Conservation (phyloP, 1,140 invertebrate species). For the Forficula auricularia region DNA sequence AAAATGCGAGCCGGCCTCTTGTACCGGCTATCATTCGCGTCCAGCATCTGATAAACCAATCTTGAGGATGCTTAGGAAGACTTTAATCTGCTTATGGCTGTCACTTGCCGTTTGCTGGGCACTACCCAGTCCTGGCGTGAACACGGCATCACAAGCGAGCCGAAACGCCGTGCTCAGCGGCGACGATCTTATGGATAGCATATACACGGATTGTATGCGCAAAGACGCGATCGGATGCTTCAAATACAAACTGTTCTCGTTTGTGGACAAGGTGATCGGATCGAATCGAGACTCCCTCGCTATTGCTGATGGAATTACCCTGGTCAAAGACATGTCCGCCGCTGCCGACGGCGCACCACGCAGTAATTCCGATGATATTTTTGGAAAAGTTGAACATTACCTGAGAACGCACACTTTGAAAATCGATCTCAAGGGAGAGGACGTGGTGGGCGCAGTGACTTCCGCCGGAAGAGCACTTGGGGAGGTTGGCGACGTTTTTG, state of each 20-base stretch:
- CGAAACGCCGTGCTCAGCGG: constrained; percentile 36
- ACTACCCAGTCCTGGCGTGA: constrained; percentile 33
- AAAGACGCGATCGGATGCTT: constrained; percentile 65
- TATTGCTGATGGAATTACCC: constrained; percentile 58
- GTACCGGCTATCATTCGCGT: too few species aligned
- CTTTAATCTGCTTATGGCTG: constrained; percentile 22
- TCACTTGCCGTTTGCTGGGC: constrained; percentile 33
- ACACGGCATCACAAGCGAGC: constrained; percentile 24
- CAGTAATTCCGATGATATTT: constrained; percentile 36
- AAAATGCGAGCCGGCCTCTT: too few species aligned
- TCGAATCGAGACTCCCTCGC: constrained; percentile 52
- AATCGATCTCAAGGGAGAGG: constrained; percentile 64
- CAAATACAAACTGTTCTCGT: constrained; percentile 67
- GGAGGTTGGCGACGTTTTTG: constrained; percentile 44
- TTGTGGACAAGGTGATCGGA: constrained; percentile 59
- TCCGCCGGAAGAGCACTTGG: constrained; percentile 57
- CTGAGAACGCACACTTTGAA: constrained; percentile 59
- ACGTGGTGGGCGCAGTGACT: constrained; percentile 59
- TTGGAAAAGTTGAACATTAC: constrained; percentile 49
- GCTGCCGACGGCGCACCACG: constrained; percentile 47
- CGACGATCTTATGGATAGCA: constrained; percentile 54
- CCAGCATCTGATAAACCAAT: constrained; percentile 7
- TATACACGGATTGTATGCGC: constrained; percentile 54
- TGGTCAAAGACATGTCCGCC: constrained; percentile 50
- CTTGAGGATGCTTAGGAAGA: constrained; percentile 16